phyloP scores from a whole-genome alignment of 2,797 vertebrate genomes.

The Xenopus petersii region DNA sequence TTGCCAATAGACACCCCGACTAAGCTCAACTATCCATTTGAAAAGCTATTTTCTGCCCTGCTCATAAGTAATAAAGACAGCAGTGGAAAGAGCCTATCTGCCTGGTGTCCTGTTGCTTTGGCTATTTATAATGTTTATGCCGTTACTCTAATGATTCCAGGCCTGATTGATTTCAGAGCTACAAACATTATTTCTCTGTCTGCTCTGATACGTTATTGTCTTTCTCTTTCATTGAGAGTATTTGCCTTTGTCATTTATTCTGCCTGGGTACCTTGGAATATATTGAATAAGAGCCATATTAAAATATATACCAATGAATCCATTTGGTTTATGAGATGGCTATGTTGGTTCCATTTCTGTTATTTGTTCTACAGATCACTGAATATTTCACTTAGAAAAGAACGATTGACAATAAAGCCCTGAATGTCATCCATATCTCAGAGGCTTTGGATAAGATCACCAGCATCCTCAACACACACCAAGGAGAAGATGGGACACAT shows the following conservation, averaged over 20 bases:
- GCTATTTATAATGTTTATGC: slow-evolving; percentile 12
- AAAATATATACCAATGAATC: neutral
- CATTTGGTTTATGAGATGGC: too few relatives aligned
- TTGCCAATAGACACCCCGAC: neutral
- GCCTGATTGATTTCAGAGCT: slow-evolving; percentile 2
- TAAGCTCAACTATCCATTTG: slow-evolving; percentile 5
- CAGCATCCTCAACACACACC: too few relatives aligned
- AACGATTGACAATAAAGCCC: too few relatives aligned
- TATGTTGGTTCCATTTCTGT: too few relatives aligned
- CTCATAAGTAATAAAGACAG: slow-evolving; percentile 24
- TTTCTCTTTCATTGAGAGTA: neutral
- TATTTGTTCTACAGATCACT: too few relatives aligned
- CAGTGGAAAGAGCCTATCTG: slow-evolving; percentile 10
- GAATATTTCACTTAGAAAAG: too few relatives aligned
- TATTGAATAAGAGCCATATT: neutral
- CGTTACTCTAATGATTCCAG: slow-evolving; percentile 3
- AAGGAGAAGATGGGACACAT: too few relatives aligned
- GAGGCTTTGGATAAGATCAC: too few relatives aligned
- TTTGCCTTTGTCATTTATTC: slow-evolving; percentile 8
- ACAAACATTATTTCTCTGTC: slow-evolving; percentile 5
- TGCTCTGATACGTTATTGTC: slow-evolving; percentile 11
- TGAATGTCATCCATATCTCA: too few relatives aligned
- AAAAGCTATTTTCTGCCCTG: slow-evolving; percentile 19
- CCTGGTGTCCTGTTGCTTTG: neutral
- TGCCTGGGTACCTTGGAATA: neutral